Base-by-base conservation (phyloP, 1,140 invertebrate species). In the Nasonia longicornis region DNA sequence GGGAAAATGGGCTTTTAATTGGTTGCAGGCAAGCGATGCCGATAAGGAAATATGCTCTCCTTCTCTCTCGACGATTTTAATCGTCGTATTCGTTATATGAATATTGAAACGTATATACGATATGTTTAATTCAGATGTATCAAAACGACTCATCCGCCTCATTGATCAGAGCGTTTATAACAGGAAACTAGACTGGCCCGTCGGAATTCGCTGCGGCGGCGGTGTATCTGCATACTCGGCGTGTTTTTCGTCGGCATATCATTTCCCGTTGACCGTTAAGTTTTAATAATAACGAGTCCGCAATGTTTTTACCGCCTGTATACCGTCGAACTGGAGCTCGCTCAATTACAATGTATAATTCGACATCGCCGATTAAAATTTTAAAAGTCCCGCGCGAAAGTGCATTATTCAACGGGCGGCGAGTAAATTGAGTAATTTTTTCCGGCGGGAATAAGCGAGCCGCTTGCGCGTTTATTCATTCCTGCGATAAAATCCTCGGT, bases 101-200 rank as follows among this genome's bases (percentile, higher is more conserved):
- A 42, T 42, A 42, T 42, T 8, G 8, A 35, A 35, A 35, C 31
- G 31, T 26, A 35, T 3, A 58, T 58, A 7, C 16, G 31, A 35
- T 35, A 58, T 58, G 52, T 58, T 58, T 58, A 58, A 58, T 58
- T 20, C 52, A 58, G 52, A 58, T 10, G 38, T 58, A 58, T 58
- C 52, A 58, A 16, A 58, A 58, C 52, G 20, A 16, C 20, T 58
- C 52, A n/a, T 58, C 52, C 52, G 52, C 52, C 20, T 58, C 52
- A 58, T 58, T 58, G 52, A 58, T n/a, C 52, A 58, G 52, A 16
- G 16, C 16, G 16, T n/a, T 3, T 70, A 31, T 70, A 72, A 72
- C n/a, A 70, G 66, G 20, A 70, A 70, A 48, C 77, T 79, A 79
- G 77, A 79, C 67, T 35, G 69, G 64, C 52, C 67, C 29, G 42